phyloP scores from a whole-genome alignment of 2,888 invertebrate genomes.

The Osmoderma eremita region DNA sequence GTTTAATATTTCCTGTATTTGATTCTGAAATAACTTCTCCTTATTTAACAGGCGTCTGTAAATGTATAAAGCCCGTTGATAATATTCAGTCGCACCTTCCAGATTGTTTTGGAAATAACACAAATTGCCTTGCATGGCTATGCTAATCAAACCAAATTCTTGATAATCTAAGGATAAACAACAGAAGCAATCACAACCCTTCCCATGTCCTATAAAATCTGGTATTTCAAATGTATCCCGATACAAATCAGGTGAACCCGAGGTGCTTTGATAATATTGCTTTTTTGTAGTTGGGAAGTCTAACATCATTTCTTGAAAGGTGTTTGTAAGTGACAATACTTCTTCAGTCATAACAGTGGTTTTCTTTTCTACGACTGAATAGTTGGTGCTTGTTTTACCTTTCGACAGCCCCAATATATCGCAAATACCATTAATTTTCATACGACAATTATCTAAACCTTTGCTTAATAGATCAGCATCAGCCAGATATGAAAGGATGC shows the following conservation, averaged over 20 bases:
- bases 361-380: background rate
- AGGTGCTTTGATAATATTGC: background rate
- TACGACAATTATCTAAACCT: conserved; percentile 54
- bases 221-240: conserved; percentile 50
- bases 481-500: conserved; percentile 53
- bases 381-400: background rate
- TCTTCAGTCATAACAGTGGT: background rate
- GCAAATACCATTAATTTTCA: conserved; percentile 54
- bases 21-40: conserved; percentile 9
- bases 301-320: conserved; percentile 43
- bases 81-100: conserved; percentile 14
- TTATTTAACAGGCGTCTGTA: conserved; percentile 16
- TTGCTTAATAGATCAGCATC: conserved; percentile 54
- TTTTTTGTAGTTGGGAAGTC: conserved; percentile 29
- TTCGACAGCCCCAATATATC: conserved; percentile 51
- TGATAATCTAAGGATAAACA: conserved; percentile 54
- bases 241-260: conserved; percentile 50
- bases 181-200: conserved; percentile 52
- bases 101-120: conserved; percentile 19
- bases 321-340: conserved; percentile 11
- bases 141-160: conserved; percentile 48
- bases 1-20: conserved; percentile 1
- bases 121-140: conserved; percentile 18
- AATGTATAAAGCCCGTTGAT: conserved; percentile 16
- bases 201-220: conserved; percentile 48